These are phyloP conservation scores for Lacanobia oleracea DNA, from an alignment of 2,888 invertebrate species.

Conservation along the genomic window DNA sequence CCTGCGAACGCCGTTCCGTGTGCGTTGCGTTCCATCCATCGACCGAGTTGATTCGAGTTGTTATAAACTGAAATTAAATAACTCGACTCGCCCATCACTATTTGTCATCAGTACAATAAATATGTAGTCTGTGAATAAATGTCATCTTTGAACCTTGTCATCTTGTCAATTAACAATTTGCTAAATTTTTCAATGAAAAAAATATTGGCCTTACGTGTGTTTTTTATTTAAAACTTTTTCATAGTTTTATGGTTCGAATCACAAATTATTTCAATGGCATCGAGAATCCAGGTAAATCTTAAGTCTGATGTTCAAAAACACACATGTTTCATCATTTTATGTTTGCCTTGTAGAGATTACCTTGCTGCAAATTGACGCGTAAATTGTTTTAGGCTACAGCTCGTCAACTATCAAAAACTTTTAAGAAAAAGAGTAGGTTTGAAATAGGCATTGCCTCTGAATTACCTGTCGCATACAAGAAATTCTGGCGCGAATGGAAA, in stretches of 20 bases:
- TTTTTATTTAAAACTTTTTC: constrained; percentile 41
- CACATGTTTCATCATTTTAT: constrained; percentile 70
- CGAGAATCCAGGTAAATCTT: constrained; percentile 80
- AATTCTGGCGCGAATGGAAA: constrained; percentile 97
- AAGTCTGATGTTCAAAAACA: constrained; percentile 1
- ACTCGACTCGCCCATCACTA: too few relatives aligned
- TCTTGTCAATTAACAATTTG: too few relatives aligned
- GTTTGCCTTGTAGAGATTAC: constrained; percentile 70
- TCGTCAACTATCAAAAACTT: constrained; percentile 87
- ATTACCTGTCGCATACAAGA: constrained; percentile 95
- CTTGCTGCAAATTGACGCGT: constrained; percentile 63
- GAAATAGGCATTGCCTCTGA: constrained; percentile 92
- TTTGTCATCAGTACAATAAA: too few relatives aligned
- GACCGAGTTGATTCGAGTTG: too few relatives aligned
- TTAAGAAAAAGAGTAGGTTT: constrained; percentile 89
- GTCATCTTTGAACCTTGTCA: constrained; percentile 37
- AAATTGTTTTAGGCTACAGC: constrained; percentile 83
- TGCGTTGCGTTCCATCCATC: too few relatives aligned
- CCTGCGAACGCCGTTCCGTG: too few relatives aligned
- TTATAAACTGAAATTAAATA: too few relatives aligned
- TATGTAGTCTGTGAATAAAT: too few relatives aligned
- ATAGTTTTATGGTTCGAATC: constrained; percentile 67
- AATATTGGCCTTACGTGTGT: constrained; percentile 35
- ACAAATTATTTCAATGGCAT: constrained; percentile 82
- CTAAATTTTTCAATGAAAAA: constrained; percentile 42